Conservation (phyloP, 2,113 vertebrate species). For the Pangasianodon gigas region DNA sequence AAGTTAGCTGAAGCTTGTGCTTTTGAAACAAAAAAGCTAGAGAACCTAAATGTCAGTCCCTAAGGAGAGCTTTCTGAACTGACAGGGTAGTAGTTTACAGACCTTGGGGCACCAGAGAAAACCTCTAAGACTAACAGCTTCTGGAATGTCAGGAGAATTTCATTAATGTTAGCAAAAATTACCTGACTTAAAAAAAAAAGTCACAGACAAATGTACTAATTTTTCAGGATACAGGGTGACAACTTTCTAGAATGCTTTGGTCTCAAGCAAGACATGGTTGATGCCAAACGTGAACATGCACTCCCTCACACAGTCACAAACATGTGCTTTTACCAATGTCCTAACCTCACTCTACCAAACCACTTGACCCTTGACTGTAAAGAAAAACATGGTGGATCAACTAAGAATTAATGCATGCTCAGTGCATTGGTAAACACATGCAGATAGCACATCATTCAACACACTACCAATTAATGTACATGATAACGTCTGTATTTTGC, state of each 20-base stretch:
- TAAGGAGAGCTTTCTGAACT: neutral
- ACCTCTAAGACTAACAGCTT: neutral
- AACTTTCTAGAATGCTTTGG: neutral
- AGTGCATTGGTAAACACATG: neutral
- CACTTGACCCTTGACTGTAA: neutral
- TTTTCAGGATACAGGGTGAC: neutral
- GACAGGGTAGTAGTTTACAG: neutral
- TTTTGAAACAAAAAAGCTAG: neutral
- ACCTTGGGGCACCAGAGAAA: neutral
- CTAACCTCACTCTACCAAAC: neutral
- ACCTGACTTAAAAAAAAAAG: neutral
- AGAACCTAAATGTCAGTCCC: neutral
- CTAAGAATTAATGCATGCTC: neutral
- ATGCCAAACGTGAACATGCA: slow-evolving; percentile 5
- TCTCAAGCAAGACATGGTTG: neutral
- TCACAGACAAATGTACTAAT: neutral
- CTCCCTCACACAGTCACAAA: neutral
- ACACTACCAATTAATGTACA: neutral
- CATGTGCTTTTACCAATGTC: neutral
- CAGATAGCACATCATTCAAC: neutral
- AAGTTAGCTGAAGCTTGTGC: neutral
- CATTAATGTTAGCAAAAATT: neutral
- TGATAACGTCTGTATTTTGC: neutral
- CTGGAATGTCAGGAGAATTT: too few relatives aligned
- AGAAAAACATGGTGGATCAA: neutral